These are phyloP conservation scores for Aphidoletes aphidimyza DNA, from an alignment of 2,888 invertebrate genomes.

Conservation along the genomic window DNA sequence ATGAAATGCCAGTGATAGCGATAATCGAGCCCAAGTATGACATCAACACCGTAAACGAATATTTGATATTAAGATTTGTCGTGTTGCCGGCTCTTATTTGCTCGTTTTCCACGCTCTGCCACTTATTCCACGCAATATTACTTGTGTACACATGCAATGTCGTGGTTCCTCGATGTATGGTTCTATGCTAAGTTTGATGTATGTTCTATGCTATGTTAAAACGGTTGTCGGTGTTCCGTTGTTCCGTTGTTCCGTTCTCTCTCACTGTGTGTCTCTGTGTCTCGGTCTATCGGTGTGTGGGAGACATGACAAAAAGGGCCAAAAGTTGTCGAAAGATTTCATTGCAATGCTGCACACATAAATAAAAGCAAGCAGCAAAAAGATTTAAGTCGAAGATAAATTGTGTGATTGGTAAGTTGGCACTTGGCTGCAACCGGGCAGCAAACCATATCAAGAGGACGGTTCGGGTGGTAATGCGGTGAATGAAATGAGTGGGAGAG, in stretches of 20 bases:
- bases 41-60: slow-evolving; percentile 26
- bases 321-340: slow-evolving; percentile 13
- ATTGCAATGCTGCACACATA: slow-evolving; percentile 20
- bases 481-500: no score
- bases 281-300: no score
- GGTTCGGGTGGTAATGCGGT: no score
- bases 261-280: no score
- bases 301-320: slow-evolving; percentile 5
- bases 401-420: slow-evolving; percentile 14
- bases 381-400: slow-evolving; percentile 26
- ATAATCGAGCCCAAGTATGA: slow-evolving; percentile 6
- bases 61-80: slow-evolving; percentile 26
- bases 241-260: no score
- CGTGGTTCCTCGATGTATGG: no score
- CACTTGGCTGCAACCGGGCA: background rate
- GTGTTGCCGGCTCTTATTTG: background rate
- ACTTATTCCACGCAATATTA: slow-evolving; percentile 4
- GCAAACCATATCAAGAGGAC: background rate
- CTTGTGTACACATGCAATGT: background rate
- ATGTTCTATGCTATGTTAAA: no score
- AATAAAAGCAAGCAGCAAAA: slow-evolving; percentile 6
- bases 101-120: background rate
- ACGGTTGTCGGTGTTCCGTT: no score
- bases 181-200: no score
- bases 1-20: slow-evolving; percentile 23